Evolutionary conservation across 2,113 vertebrate genomes (phyloP).

Genomic region (Odobenus rosmarus): DNA sequence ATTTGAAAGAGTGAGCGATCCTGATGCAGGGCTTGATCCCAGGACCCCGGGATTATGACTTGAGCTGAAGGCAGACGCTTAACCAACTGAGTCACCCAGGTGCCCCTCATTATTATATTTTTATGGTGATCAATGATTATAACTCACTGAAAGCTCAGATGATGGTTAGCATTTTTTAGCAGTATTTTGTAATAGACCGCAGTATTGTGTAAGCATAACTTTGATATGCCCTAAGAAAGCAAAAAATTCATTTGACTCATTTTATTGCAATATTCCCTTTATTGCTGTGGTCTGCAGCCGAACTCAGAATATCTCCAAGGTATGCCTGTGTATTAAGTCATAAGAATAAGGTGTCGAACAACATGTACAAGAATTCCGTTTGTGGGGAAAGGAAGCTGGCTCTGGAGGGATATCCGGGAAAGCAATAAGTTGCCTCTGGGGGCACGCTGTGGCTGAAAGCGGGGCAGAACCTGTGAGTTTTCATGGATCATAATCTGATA

Average conservation of each 20-base stretch:
- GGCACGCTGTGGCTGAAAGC: neutral
- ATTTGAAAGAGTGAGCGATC: too few species aligned
- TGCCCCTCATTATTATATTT: neutral
- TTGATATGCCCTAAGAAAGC: neutral
- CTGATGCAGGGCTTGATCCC: too few species aligned
- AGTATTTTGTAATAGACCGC: neutral
- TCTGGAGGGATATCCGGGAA: neutral
- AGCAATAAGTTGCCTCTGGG: neutral
- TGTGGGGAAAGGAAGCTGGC: neutral
- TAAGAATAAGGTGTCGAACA: neutral
- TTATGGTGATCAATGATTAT: neutral
- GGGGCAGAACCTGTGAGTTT: neutral
- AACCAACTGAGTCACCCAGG: too few species aligned
- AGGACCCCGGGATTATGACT: too few species aligned
- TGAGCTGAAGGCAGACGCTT: too few species aligned
- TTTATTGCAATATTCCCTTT: neutral
- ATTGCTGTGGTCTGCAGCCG: neutral
- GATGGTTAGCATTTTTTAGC: neutral
- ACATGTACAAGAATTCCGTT: rapidly evolving
- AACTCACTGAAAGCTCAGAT: neutral
- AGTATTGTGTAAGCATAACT: neutral
- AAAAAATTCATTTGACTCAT: neutral
- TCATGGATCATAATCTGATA: neutral
- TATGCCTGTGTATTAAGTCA: neutral
- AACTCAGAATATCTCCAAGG: neutral